phyloP scores from a whole-genome alignment of 2,797 vertebrate genomes.

The Urophycis tenuis region DNA sequence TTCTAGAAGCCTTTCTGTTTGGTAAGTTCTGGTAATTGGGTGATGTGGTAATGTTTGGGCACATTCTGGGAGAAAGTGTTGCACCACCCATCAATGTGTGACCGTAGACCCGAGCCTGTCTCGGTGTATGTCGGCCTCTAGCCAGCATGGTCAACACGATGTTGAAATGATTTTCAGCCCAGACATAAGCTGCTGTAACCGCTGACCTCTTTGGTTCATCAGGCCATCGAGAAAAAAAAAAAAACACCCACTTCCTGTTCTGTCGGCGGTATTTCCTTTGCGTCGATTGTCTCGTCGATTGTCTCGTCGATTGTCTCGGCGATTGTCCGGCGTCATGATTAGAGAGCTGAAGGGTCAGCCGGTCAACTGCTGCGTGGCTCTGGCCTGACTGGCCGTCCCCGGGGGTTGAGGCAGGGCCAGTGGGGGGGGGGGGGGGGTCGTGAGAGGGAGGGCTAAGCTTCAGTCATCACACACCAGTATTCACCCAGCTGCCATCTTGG shows the following conservation, averaged over 20 bases:
- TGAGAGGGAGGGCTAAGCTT: too few relatives aligned
- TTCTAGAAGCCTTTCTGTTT: neutral
- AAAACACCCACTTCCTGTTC: neutral
- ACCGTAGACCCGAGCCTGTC: neutral
- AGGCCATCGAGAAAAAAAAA: neutral
- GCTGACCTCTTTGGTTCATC: neutral
- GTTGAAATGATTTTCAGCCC: neutral
- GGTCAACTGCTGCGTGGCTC: neutral
- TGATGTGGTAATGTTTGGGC: neutral
- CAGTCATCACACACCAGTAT: too few relatives aligned
- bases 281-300: neutral
- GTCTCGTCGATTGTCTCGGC: neutral
- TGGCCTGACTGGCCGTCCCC: neutral
- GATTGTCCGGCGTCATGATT: neutral
- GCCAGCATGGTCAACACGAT: neutral
- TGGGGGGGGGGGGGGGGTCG: too few relatives aligned
- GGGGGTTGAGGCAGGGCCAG: neutral
- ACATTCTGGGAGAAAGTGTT: neutral
- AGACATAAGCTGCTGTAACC: neutral
- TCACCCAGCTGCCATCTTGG: neutral
- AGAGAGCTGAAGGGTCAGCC: neutral
- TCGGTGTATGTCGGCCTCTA: neutral
- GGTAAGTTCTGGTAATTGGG: neutral
- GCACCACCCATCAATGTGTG: neutral
- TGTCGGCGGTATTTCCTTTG: neutral